Evolutionary conservation across 2,888 invertebrate species (phyloP), one percentile per base, ranked within the genome.

Genomic region (Hypena proboscidalis): DNA sequence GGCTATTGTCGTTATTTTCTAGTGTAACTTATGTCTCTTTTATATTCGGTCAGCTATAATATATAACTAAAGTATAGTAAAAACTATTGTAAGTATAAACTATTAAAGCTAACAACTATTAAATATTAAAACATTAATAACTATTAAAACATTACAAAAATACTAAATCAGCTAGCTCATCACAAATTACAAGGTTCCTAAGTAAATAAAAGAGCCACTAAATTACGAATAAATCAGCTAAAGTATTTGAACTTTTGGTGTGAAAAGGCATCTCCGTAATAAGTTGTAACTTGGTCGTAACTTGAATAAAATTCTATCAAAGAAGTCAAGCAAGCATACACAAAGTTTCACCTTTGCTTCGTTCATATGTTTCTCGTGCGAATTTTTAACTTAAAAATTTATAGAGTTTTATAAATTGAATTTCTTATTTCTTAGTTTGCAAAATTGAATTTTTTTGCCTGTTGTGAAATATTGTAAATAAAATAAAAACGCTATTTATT

Each of bases 241-340:
- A 50, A 55, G 11, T 38, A 33, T 53, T 52, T 57, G 11, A 51
- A 52, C 36, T 44, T 56, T 39, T 25, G 30, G 41, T 45, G 50
- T 45, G 44, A 42, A 44, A 59, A 60, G 36, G 30, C 49, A 36
- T 42, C 23, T 40, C 9, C 19, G 39, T 19, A 30, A 38, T 42
- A 43, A 38, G 25, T 25, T 22, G 39, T 33, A 55, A 60, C 36
- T 49, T 57, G 36, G 21, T 17, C 34, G 25, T 19, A 37, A 42
- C 15, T 42, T 60, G 50, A 56, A 45, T 55, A 55, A 57, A 60
- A 49, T 49, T 49, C 44, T 45, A 49, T 58, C 44, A 60, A 60
- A 50, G 6, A 34, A 60, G 56, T 56, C 39, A 55, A 56, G 42
- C 27, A 25, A 39, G 39, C 56, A 50, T 27, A 39, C 37, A 27